Percentiles rank a stretch among this genome's conserved stretches.
Conservation (phyloP, 2,888 invertebrate genomes). For the Petrolisthes cinctipes region DNA sequence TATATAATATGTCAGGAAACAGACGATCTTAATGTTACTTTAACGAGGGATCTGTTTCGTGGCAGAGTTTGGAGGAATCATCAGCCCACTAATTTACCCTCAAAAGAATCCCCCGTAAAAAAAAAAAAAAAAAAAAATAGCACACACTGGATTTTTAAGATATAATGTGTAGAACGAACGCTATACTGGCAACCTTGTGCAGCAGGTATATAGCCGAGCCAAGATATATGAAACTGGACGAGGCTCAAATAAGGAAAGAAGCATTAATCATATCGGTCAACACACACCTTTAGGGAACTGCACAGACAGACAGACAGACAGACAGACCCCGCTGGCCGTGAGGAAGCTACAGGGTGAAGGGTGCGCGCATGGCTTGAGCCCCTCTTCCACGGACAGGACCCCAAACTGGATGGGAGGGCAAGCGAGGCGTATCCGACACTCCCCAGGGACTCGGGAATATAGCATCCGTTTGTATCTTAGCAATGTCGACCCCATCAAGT, state of each 20-base stretch:
- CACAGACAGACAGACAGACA: not conserved
- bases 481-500: no score
- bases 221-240: conserved; percentile 56
- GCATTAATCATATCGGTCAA: conserved; percentile 60
- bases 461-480: not conserved
- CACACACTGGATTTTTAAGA: no score
- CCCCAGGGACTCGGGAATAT: not conserved
- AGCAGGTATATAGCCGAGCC: not conserved
- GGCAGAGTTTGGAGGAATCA: no score
- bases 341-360: conserved; percentile 36
- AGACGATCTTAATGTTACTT: no score
- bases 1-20: no score
- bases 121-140: no score
- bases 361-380: conserved; percentile 16
- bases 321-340: not conserved
- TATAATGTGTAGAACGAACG: no score
- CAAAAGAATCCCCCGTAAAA: no score
- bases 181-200: no score
- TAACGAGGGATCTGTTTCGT: no score
- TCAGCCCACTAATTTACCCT: no score
- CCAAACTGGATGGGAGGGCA: conserved; percentile 22
- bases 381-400: conserved; percentile 29
- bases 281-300: conserved; percentile 54
- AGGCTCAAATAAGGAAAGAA: conserved; percentile 50
- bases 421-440: conserved; percentile 40